Conservation (phyloP, 2,797 vertebrate genomes). For the Coregonus suidteri region DNA sequence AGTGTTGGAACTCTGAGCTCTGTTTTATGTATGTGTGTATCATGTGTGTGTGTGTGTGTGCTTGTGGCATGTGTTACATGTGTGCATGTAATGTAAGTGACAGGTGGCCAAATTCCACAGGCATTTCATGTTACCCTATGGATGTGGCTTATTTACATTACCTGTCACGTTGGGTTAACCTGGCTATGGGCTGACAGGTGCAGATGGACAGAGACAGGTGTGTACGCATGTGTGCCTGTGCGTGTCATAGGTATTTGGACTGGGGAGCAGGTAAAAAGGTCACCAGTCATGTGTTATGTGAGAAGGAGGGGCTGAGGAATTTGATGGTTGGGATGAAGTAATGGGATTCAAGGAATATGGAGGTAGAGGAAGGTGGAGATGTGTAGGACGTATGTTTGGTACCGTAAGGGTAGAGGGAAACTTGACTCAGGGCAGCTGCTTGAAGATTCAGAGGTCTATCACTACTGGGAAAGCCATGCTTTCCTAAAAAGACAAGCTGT, state of each 20-base stretch:
- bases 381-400: neutral
- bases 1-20: neutral
- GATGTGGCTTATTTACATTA: neutral
- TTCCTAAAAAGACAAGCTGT: neutral
- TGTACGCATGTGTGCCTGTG: neutral
- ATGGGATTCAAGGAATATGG: neutral
- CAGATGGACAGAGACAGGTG: neutral
- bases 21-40: neutral
- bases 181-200: neutral
- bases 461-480: neutral
- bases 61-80: neutral
- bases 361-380: neutral
- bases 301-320: neutral
- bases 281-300: neutral
- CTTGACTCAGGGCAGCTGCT: neutral
- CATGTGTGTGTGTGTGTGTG: neutral
- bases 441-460: neutral
- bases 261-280: neutral
- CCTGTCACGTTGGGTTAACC: neutral
- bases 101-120: neutral
- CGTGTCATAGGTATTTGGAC: neutral
- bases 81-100: neutral
- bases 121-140: neutral
- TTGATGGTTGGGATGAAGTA: neutral
- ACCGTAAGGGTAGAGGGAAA: neutral